Evolutionary conservation across 2,797 vertebrate genomes (phyloP).

Genomic region (Syngnathus acus): DNA sequence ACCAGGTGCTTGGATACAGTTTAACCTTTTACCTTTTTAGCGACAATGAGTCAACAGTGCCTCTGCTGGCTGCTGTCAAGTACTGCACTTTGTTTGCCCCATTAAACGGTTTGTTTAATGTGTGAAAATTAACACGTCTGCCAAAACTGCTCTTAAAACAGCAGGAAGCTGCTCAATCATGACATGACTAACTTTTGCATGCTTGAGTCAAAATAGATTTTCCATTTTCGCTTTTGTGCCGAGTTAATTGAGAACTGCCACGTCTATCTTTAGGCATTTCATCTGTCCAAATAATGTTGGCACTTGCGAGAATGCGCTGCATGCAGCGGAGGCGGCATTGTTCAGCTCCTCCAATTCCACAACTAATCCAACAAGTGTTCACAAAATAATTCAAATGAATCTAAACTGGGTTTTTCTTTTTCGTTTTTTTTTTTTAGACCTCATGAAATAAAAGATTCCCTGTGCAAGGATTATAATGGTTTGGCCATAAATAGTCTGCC

Average conservation of each 20-base stretch:
- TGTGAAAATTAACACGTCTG: constrained; percentile 17
- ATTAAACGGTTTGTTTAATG: background rate
- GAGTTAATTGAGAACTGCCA: constrained; percentile 3
- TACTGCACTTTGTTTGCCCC: background rate
- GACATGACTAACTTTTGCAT: constrained; percentile 24
- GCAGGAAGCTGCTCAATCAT: constrained; percentile 20
- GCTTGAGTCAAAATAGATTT: constrained; percentile 19
- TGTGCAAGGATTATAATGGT: background rate
- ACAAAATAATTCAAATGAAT: constrained; percentile 8
- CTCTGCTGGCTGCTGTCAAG: background rate
- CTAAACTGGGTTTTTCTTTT: background rate
- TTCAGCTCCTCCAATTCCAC: constrained; percentile 25
- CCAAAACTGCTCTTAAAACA: constrained; percentile 27
- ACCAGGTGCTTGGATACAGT: background rate
- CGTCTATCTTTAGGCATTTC: constrained; percentile 2
- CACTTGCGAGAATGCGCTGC: constrained; percentile 10
- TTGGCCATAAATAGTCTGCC: background rate
- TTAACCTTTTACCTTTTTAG: background rate
- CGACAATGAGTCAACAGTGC: background rate
- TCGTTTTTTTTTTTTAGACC: constrained; percentile 1
- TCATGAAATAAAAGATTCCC: background rate
- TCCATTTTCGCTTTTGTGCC: constrained; percentile 19
- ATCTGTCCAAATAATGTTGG: constrained; percentile 25
- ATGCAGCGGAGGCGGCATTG: constrained; percentile 15
- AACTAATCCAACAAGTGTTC: constrained; percentile 14